These are phyloP conservation scores for Vespertilio murinus DNA, from an alignment of 2,797 vertebrate species.

Conservation along the genomic window DNA sequence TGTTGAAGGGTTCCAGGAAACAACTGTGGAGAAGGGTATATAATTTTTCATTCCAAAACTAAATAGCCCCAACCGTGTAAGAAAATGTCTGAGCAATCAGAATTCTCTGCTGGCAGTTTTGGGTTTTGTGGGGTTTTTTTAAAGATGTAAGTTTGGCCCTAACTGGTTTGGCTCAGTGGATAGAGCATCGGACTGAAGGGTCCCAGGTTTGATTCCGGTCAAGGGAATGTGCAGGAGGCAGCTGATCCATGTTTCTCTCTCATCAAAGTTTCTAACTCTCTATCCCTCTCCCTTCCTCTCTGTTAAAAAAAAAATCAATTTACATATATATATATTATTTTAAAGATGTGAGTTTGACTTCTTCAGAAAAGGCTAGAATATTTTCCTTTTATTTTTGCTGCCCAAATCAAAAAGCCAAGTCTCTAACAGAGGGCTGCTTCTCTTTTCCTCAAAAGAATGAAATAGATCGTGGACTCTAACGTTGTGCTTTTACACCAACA, in stretches of 20 bases:
- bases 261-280: too few species aligned
- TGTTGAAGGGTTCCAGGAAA: not conserved
- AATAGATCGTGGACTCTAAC: not conserved
- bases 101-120: not conserved
- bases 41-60: not conserved
- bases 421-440: not conserved
- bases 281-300: too few species aligned
- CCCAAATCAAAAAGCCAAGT: slow-evolving; percentile 44
- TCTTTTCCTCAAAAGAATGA: not conserved
- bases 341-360: not conserved
- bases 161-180: too few species aligned
- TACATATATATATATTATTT: too few species aligned
- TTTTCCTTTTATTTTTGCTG: not conserved
- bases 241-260: too few species aligned
- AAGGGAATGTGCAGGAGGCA: too few species aligned
- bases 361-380: slow-evolving; percentile 28
- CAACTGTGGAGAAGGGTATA: fast-evolving
- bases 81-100: not conserved
- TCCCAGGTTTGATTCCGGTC: too few species aligned
- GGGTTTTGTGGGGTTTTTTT: not conserved
- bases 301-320: too few species aligned
- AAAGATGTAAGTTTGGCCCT: not conserved
- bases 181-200: too few species aligned
- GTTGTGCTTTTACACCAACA: not conserved
- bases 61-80: not conserved